Evolutionary conservation across 2,888 invertebrate species (phyloP), one percentile per base, ranked within the genome.

Genomic region (Eulithis prunata): DNA sequence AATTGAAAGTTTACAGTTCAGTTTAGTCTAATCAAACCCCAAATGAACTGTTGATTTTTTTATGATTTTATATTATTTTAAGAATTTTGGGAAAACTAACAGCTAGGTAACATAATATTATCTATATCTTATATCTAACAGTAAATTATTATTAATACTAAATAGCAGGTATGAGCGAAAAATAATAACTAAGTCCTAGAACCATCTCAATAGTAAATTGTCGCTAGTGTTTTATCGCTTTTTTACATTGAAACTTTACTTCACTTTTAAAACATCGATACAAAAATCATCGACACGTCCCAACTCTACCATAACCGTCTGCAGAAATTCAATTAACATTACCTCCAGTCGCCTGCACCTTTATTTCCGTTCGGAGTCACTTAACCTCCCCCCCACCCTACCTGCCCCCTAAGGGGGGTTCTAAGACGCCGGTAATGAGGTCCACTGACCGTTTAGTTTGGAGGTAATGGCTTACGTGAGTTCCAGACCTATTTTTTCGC

Each of bases 261-360:
- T 3, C 21, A 32, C 32, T 32, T 32, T 32, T 32, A 32, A 32
- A 54, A 45, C 41, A 54, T 74, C 73, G 74, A 77, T 59, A 68
- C 66, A 64, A 70, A 68, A 69, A 32, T 38, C 52, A 77, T 73
- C 76, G 71, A 76, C 66, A 57, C 3, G 14, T 36, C 71, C 78
- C 86, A 74, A 60, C 87, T 74, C 84, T 89, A 85, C 64, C 65
- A 71, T 79, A 82, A 71, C 83, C 91, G 92, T 92, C 91, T 91
- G 92, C 91, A 91, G 92, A 93, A 92, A 93, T 93, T 93, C 93
- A 93, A 93, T 93, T 93, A 93, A 93, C 93, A 93, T 93, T 93
- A 93, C 93, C 93, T 93, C 89, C 93, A 93, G 91, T 93, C 92
- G 91, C 93, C 88, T 93, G 93, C 93, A 93, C 93, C 92, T 93